A percentile compares a stretch with the other conserved stretches of the same genome.
Conservation (phyloP, 2,888 invertebrate species). For the Aporophyla lueneburgensis region DNA sequence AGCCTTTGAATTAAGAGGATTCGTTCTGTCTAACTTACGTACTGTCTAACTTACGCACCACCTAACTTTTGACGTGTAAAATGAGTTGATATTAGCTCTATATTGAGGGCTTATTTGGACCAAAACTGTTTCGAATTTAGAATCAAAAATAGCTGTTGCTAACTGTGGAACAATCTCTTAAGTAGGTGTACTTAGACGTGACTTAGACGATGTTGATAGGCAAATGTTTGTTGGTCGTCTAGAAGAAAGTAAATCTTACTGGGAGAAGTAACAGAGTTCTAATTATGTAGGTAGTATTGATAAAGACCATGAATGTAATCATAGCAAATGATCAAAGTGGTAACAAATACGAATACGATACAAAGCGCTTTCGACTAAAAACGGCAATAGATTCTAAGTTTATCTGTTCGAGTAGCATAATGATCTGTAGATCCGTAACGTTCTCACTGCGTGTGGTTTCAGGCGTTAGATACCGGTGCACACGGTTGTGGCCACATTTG, state of each 20-base stretch:
- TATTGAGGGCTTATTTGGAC: conserved; percentile 14
- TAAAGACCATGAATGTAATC: neutral
- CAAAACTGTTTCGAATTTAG: neutral
- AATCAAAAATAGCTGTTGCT: conserved; percentile 7
- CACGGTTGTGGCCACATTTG: conserved; percentile 14
- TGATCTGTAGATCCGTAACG: conserved; percentile 16
- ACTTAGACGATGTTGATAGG: neutral
- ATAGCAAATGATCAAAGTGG: neutral
- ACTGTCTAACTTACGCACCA: too few relatives aligned
- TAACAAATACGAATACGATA: neutral
- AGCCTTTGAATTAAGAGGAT: conserved; percentile 62
- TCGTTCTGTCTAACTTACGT: conserved; percentile 48
- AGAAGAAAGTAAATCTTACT: neutral
- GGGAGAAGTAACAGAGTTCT: neutral
- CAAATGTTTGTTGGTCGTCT: neutral
- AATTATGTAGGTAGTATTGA: neutral
- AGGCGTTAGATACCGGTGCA: conserved; percentile 20
- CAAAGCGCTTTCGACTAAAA: conserved; percentile 6
- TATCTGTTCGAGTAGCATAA: conserved; percentile 7
- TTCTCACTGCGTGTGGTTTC: conserved; percentile 23
- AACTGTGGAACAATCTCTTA: neutral
- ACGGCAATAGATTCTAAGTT: neutral
- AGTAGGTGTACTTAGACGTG: neutral
- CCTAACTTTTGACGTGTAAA: conserved; percentile 49
- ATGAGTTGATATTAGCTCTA: conserved; percentile 29